Conservation (phyloP, 2,888 invertebrate species). For the Cryptophagus acutangulus region DNA sequence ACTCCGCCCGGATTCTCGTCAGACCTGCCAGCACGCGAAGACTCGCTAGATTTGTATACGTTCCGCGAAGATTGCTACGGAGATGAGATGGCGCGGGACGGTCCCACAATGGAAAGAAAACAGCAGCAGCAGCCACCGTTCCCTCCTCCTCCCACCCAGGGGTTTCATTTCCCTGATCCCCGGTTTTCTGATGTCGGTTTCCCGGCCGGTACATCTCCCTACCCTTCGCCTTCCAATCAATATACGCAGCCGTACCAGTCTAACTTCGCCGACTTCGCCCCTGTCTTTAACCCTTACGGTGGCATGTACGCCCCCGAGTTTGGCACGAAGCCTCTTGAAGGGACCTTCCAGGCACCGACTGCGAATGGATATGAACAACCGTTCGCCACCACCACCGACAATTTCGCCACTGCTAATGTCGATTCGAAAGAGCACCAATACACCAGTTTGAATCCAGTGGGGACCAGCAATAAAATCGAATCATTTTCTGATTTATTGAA, state of each 20-base stretch:
- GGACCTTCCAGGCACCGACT: conserved; percentile 50
- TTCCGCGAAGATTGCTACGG: conserved; percentile 59
- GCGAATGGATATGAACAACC: conserved; percentile 36
- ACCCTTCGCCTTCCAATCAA: conserved; percentile 35
- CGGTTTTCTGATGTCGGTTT: conserved; percentile 41
- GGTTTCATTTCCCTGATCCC: conserved; percentile 45
- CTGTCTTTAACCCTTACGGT: conserved; percentile 51
- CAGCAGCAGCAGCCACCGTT: conserved; percentile 27
- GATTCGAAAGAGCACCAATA: conserved; percentile 57
- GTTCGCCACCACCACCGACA: conserved; percentile 51
- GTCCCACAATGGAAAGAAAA: conserved; percentile 29
- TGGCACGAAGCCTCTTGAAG: conserved; percentile 25
- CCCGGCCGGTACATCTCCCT: conserved; percentile 30
- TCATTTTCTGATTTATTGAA: conserved; percentile 62
- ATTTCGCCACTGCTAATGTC: conserved; percentile 44
- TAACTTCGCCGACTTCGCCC: conserved; percentile 44
- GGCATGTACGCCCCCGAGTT: conserved; percentile 39
- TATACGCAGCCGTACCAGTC: conserved; percentile 40
- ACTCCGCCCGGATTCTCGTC: conserved; percentile 39
- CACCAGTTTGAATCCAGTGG: conserved; percentile 63
- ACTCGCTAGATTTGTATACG: conserved; percentile 57
- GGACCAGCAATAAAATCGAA: conserved; percentile 66
- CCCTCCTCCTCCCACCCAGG: conserved; percentile 38
- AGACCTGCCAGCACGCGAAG: conserved; percentile 51
- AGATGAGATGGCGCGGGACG: conserved; percentile 45